Evolutionary conservation across 2,113 vertebrate species (phyloP).

Genomic region (Anguilla japonica): DNA sequence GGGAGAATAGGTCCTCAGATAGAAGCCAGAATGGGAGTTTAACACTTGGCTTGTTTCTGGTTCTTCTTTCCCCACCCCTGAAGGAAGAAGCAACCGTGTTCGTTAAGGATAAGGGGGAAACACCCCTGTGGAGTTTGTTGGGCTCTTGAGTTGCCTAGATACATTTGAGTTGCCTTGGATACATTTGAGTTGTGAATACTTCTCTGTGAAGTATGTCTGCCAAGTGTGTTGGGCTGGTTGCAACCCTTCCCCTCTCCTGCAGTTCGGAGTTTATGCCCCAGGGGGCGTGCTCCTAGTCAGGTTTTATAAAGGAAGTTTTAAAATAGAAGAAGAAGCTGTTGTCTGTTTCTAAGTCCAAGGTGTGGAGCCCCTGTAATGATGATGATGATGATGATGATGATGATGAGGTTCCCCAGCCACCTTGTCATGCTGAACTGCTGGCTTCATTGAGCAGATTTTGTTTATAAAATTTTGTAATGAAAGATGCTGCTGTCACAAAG

Average conservation of each 20-base stretch:
- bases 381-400: no score
- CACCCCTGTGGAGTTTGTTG: not conserved
- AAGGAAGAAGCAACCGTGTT: conserved; percentile 9
- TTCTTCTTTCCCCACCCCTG: not conserved
- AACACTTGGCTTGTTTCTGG: not conserved
- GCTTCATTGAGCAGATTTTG: no score
- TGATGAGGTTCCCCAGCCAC: no score
- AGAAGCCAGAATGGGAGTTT: not conserved
- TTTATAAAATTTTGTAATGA: no score
- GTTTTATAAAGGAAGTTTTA: no score
- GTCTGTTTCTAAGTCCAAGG: no score
- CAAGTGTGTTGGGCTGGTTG: not conserved
- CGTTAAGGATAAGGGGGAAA: not conserved
- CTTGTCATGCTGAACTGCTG: no score
- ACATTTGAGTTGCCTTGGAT: no score
- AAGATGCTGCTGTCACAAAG: no score
- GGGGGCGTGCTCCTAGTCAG: conserved; percentile 27
- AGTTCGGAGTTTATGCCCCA: conserved; percentile 20
- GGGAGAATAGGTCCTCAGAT: conserved; percentile 3
- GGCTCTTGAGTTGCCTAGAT: not conserved
- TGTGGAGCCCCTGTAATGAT: no score
- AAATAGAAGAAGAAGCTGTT: no score
- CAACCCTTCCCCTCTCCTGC: not conserved
- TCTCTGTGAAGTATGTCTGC: not conserved
- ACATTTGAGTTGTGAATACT: no score